Evolutionary conservation across 2,113 vertebrate genomes (phyloP).

Genomic region (Paradoxurus hermaphroditus): DNA sequence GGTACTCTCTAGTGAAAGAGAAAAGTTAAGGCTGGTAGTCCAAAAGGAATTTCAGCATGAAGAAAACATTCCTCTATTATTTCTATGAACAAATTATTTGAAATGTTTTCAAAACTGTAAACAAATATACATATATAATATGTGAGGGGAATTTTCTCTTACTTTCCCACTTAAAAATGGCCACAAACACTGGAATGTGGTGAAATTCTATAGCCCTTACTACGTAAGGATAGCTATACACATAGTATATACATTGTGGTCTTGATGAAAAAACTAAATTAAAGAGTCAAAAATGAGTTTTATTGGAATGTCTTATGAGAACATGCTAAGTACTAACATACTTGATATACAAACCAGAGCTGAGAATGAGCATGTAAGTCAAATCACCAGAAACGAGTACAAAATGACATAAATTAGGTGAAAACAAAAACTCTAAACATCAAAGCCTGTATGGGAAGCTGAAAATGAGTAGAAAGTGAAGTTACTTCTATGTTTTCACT

Average conservation of each 20-base stretch:
- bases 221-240: background rate
- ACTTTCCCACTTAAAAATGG: background rate
- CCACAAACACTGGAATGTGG: background rate
- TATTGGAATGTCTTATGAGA: background rate
- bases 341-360: background rate
- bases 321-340: background rate
- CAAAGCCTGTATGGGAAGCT: background rate
- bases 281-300: background rate
- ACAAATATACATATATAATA: background rate
- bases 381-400: background rate
- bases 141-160: background rate
- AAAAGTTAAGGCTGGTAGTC: background rate
- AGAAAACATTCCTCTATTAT: background rate
- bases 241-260: background rate
- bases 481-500: background rate
- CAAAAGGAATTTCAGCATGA: background rate
- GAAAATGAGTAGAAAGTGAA: background rate
- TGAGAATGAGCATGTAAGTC: background rate
- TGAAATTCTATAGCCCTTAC: background rate
- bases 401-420: background rate
- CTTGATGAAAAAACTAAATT: background rate
- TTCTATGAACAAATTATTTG: background rate
- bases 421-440: background rate
- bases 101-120: background rate
- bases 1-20: background rate